Conservation (phyloP, 1,140 invertebrate genomes). For the Papilio xuthus region DNA sequence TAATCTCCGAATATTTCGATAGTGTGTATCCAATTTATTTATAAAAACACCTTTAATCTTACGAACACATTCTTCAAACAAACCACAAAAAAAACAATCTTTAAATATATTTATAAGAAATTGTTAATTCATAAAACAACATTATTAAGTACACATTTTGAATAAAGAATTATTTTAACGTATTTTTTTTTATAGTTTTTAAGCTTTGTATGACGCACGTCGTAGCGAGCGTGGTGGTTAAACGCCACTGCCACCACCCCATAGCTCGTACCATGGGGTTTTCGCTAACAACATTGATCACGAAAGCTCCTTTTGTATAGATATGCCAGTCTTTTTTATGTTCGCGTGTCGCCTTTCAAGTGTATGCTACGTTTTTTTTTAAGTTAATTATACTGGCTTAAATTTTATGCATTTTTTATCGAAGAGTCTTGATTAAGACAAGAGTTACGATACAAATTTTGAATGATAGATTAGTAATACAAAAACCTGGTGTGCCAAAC, state of each 20-base stretch:
- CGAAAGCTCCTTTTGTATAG: conserved; percentile 39
- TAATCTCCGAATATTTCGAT: not conserved
- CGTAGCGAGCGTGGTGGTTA: conserved; percentile 59
- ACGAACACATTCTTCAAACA: not conserved
- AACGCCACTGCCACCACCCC: conserved; percentile 64
- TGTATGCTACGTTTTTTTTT: not conserved
- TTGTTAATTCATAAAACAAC: not conserved
- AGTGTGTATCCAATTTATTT: not conserved
- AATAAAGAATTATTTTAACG: conserved; percentile 27
- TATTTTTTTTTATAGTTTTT: conserved; percentile 46
- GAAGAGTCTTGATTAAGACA: too few species aligned
- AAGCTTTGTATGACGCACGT: conserved; percentile 54
- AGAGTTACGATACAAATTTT: too few species aligned
- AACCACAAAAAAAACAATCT: not conserved
- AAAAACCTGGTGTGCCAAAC: too few species aligned
- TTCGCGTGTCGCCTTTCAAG: not conserved
- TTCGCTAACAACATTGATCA: conserved; percentile 46
- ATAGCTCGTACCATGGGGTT: conserved; percentile 45
- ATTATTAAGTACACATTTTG: too few species aligned
- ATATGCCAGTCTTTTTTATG: conserved; percentile 1
- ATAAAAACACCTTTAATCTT: not conserved
- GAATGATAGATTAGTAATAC: too few species aligned
- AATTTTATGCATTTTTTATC: not conserved
- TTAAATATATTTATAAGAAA: not conserved
- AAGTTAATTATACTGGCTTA: not conserved